Conservation (phyloP, 2,797 vertebrate genomes). For the Cuculus canorus region DNA sequence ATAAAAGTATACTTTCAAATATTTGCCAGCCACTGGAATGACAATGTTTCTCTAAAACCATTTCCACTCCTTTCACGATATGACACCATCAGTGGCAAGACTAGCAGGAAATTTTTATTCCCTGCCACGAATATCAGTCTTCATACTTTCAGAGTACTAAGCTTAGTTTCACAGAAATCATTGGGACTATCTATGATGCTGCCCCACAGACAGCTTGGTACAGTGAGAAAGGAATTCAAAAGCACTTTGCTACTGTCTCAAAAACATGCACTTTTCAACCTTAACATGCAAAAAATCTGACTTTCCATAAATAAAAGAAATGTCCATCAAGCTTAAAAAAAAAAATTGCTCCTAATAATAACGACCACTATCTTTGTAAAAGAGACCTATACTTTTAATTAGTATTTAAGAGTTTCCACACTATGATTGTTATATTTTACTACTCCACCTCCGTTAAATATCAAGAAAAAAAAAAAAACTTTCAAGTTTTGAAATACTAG, state of each 20-base stretch:
- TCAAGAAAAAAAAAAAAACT: not conserved
- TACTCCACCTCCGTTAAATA: not conserved
- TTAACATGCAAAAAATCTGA: not conserved
- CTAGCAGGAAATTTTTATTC: not conserved
- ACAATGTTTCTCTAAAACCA: not conserved
- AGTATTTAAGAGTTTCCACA: not conserved
- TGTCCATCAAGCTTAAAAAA: not conserved
- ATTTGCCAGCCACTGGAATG: not conserved
- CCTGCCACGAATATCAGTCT: not conserved
- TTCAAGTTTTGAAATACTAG: not conserved
- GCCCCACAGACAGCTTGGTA: not conserved
- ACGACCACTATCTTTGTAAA: not conserved
- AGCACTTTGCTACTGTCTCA: not conserved
- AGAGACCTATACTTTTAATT: not conserved
- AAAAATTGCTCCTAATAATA: not conserved
- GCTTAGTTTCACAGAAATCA: not conserved
- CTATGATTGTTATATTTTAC: not conserved
- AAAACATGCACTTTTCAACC: not conserved
- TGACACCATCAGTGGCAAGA: not conserved
- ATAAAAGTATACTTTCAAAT: not conserved
- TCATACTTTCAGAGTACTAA: not conserved
- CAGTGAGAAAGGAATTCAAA: not conserved
- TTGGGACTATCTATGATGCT: not conserved
- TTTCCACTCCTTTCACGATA: not conserved
- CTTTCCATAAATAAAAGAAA: not conserved